Evolutionary conservation across 1,140 invertebrate genomes (phyloP), one percentile per base, ranked within the genome.

Genomic region (Brachionus paranguensis): DNA sequence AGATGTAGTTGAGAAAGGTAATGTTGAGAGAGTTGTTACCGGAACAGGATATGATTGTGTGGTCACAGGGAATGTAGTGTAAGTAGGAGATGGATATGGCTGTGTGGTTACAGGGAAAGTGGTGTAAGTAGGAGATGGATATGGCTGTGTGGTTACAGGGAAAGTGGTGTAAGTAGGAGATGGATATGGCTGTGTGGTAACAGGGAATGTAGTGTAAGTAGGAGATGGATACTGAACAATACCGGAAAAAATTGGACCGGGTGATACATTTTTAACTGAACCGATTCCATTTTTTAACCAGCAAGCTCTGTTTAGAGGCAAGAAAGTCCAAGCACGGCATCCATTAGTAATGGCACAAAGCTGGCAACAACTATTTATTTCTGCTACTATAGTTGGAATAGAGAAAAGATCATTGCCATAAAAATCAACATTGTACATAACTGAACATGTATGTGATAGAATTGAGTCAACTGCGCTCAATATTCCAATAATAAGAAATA

Each of bases 321-420:
- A 53, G 27, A 14, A 78, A 12, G 72, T 78, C 72, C 72, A 78
- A 27, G 72, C 72, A 53, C 37, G 10, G 37, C 72, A 78, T 45
- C 41, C 24, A 20, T 17, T 11, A 11, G 24, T 43, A 12, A 17
- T 43, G 11, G 27, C 43, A 53, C 72, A 78, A 0, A 78, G 37
- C 4, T 43, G 8, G 45, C 72, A 78, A 53, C 72, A 78, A 45
- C 11, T 11, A 12, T 53, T 41, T 8, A 78, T 14, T 17, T 33
- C 12, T 45, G 47, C 3, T 53, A 53, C 47, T 27, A 47, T 37
- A n/a, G 47, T 24, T 78, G 72, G 37, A 24, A 27, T 45, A 12
- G 27, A 12, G 20, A 47, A 78, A 11, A 78, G 10, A 53, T 78
- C 72, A 29, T 78, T 47, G n/a, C 72, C 72, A 78, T 37, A 78